These are phyloP conservation scores for Donacobius atricapilla DNA, from an alignment of 2,113 vertebrate species.

Conservation along the genomic window DNA sequence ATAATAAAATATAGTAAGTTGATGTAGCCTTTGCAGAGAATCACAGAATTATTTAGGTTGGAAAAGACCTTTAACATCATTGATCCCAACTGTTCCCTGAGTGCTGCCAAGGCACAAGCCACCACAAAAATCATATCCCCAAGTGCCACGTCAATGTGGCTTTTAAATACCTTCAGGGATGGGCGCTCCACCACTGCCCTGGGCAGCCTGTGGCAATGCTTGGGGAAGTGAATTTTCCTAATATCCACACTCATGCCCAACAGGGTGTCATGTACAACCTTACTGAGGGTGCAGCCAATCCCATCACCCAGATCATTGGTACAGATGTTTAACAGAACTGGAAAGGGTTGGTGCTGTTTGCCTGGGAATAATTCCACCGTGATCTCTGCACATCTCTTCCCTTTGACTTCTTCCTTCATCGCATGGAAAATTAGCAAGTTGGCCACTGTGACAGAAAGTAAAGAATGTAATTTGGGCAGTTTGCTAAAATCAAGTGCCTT, in stretches of 20 bases:
- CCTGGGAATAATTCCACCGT: neutral
- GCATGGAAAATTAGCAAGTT: neutral
- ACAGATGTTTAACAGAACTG: neutral
- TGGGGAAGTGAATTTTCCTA: neutral
- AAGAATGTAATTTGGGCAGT: neutral
- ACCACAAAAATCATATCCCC: neutral
- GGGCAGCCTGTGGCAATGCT: neutral
- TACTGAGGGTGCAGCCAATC: neutral
- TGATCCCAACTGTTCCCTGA: neutral
- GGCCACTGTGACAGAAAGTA: neutral
- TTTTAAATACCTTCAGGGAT: neutral
- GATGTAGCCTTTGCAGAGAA: neutral
- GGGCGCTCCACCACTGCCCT: neutral
- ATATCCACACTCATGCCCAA: neutral
- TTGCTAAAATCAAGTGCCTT: neutral
- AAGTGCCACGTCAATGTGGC: neutral
- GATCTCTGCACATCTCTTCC: neutral
- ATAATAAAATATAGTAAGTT: neutral
- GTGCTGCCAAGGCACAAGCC: neutral
- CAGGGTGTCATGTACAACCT: neutral
- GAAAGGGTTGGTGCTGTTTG: neutral
- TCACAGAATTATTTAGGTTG: neutral
- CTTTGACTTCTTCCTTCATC: neutral
- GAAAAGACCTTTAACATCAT: neutral
- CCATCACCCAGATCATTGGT: neutral